A percentile compares a stretch with the other conserved stretches of the same genome.
These are phyloP conservation scores for Philotrypesis tridentata DNA, from an alignment of 1,140 invertebrate genomes.

Conservation along the genomic window DNA sequence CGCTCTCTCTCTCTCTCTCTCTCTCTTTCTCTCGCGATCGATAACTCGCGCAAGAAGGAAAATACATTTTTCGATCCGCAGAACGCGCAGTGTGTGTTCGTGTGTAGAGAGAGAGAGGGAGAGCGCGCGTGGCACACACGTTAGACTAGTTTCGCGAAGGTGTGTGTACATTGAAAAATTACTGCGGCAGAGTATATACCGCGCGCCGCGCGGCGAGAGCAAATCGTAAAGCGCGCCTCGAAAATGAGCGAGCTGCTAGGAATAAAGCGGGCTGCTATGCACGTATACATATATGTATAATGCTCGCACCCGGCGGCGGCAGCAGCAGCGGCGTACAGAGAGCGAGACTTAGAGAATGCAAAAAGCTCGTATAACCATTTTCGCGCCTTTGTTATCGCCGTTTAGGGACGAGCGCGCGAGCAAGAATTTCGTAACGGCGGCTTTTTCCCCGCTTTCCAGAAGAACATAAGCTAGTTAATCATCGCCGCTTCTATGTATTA, in stretches of 20 bases:
- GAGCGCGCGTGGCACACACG: too few relatives aligned
- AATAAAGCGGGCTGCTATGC: too few relatives aligned
- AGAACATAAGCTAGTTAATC: neutral
- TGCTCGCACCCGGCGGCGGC: too few relatives aligned
- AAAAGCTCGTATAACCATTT: neutral
- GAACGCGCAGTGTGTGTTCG: too few relatives aligned
- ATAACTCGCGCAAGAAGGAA: neutral
- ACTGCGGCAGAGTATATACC: neutral
- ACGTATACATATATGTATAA: too few relatives aligned
- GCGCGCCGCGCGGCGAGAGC: too few relatives aligned
- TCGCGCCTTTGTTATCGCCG: neutral
- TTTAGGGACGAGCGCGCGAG: neutral
- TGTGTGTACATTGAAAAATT: neutral
- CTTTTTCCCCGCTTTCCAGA: neutral
- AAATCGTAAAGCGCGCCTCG: neutral
- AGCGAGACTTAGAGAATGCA: too few relatives aligned
- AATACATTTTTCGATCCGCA: neutral
- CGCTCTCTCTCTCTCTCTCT: too few relatives aligned
- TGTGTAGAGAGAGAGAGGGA: too few relatives aligned
- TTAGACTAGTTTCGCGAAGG: neutral
- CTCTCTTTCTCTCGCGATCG: neutral
- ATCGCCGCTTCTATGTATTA: neutral
- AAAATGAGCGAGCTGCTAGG: neutral
- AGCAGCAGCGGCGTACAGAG: too few relatives aligned
- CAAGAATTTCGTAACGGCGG: neutral